These are phyloP conservation scores for Tenualosa ilisha DNA, from an alignment of 2,797 vertebrate species.

Conservation along the genomic window DNA sequence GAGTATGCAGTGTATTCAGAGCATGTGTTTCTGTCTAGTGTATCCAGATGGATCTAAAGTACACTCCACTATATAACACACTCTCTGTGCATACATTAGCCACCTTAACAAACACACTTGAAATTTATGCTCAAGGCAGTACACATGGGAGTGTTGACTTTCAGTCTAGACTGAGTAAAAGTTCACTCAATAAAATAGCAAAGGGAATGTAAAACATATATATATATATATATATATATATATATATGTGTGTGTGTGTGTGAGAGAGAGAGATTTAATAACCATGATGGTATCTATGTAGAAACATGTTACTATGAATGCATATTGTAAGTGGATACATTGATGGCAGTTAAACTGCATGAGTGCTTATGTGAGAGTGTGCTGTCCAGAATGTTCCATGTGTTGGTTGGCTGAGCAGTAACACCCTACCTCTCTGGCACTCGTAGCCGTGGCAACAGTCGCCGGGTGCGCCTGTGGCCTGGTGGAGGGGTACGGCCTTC, in stretches of 20 bases:
- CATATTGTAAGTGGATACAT: neutral
- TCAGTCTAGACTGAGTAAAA: slow-evolving; percentile 5
- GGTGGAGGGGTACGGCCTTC: slow-evolving; percentile 56
- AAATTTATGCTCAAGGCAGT: neutral
- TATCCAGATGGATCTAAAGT: neutral
- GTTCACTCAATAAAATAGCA: slow-evolving; percentile 33
- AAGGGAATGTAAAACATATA: neutral
- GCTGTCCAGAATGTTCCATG: neutral
- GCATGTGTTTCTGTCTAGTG: neutral
- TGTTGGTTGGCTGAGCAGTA: neutral
- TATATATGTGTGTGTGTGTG: too few species aligned
- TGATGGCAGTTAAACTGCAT: neutral
- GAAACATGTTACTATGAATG: neutral
- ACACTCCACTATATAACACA: neutral
- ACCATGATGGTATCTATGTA: neutral
- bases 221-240: neutral
- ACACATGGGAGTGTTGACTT: slow-evolving; percentile 8
- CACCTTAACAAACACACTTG: neutral
- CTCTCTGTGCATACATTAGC: neutral
- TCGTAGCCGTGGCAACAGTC: slow-evolving; percentile 77
- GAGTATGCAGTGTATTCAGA: neutral
- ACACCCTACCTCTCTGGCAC: slow-evolving; percentile 76
- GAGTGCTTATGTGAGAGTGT: neutral
- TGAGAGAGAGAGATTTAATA: neutral
- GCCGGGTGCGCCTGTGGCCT: slow-evolving; percentile 72